Evolutionary conservation across 1,140 invertebrate genomes (phyloP).

Genomic region (Ceratitis capitata): DNA sequence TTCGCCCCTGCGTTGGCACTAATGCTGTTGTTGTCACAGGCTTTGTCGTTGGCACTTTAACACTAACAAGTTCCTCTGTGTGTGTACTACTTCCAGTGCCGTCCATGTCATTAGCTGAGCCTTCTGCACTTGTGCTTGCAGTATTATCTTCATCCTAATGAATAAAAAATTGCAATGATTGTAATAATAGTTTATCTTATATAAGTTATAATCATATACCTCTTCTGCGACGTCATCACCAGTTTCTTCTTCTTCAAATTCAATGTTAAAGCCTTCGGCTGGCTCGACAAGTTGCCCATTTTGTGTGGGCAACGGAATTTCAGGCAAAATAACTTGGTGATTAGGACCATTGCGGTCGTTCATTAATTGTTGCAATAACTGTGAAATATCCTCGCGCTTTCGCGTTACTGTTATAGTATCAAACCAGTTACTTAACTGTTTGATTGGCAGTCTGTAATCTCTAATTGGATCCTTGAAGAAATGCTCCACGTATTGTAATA

Average conservation of each 20-base stretch:
- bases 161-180: background rate
- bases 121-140: slow-evolving; percentile 37
- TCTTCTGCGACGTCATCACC: slow-evolving; percentile 42
- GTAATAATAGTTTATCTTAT: background rate
- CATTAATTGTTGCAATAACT: slow-evolving; percentile 77
- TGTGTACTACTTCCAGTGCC: slow-evolving; percentile 44
- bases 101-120: slow-evolving; percentile 57
- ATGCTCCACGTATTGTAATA: slow-evolving; percentile 94
- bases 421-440: slow-evolving; percentile 80
- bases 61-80: slow-evolving; percentile 19
- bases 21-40: slow-evolving; percentile 45
- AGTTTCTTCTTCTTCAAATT: slow-evolving; percentile 63
- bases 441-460: slow-evolving; percentile 80
- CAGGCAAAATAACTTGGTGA: slow-evolving; percentile 70
- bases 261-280: slow-evolving; percentile 57
- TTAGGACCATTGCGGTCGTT: slow-evolving; percentile 68
- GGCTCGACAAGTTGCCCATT: slow-evolving; percentile 68
- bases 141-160: slow-evolving; percentile 51
- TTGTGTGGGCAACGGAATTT: slow-evolving; percentile 73
- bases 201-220: background rate
- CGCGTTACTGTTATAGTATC: slow-evolving; percentile 79
- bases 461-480: slow-evolving; percentile 88
- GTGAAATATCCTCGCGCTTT: slow-evolving; percentile 83
- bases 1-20: slow-evolving; percentile 47
- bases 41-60: slow-evolving; percentile 38